phyloP scores from a whole-genome alignment of 2,888 invertebrate genomes.

The Drosophila borborema region DNA sequence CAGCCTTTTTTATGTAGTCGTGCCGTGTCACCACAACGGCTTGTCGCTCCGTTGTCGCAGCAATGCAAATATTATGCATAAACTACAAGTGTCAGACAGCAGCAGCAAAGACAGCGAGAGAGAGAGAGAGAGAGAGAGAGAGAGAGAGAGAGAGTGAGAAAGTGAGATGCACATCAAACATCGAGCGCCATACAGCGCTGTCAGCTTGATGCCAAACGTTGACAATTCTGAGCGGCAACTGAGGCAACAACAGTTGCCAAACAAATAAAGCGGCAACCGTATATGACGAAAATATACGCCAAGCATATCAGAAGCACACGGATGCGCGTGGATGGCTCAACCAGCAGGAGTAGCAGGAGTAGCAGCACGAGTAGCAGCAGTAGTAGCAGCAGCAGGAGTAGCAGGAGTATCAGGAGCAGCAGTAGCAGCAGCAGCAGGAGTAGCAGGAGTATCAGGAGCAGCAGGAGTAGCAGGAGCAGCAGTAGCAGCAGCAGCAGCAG shows the following conservation, averaged over 20 bases:
- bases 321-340: too few relatives aligned
- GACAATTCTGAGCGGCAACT: slow-evolving; percentile 25
- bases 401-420: too few relatives aligned
- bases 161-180: slow-evolving; percentile 26
- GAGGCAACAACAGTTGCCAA: neutral
- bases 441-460: too few relatives aligned
- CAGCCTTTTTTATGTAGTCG: slow-evolving; percentile 14
- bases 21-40: slow-evolving; percentile 11
- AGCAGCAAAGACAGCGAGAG: neutral
- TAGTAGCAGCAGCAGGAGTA: too few relatives aligned
- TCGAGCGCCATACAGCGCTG: slow-evolving; percentile 24
- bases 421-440: too few relatives aligned
- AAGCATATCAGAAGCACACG: slow-evolving; percentile 30
- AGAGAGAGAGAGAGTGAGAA: neutral
- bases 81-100: slow-evolving; percentile 46
- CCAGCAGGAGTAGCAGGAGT: too few relatives aligned
- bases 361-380: too few relatives aligned
- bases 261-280: neutral
- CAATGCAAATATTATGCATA: slow-evolving; percentile 60
- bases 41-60: slow-evolving; percentile 41
- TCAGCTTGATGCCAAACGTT: slow-evolving; percentile 45
- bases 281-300: slow-evolving; percentile 32
- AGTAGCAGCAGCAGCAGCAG: too few relatives aligned
- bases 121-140: neutral
- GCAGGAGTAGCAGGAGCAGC: too few relatives aligned